Conservation (phyloP, 1,140 invertebrate genomes). For the Eupeodes corollae region DNA sequence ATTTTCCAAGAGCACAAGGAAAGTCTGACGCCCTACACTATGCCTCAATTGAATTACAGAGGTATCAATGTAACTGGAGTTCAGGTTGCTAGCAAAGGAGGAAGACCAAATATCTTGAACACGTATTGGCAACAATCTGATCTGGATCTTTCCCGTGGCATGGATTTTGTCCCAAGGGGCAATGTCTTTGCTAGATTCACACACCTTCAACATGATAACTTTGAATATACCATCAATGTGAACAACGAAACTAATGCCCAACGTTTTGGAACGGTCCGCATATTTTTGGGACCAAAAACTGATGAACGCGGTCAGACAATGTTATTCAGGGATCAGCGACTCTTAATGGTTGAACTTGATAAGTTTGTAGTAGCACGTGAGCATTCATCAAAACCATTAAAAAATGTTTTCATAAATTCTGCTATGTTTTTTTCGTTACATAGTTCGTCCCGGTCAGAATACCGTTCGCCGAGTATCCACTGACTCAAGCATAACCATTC, state of each 20-base stretch:
- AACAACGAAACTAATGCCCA: constrained; percentile 47
- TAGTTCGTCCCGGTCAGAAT: constrained; percentile 54
- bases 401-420: neutral
- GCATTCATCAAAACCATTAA: constrained; percentile 14
- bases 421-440: constrained; percentile 7
- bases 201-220: constrained; percentile 63
- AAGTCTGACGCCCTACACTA: constrained; percentile 50
- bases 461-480: constrained; percentile 48
- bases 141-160: constrained; percentile 58
- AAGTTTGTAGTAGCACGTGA: constrained; percentile 55
- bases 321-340: constrained; percentile 51
- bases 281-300: constrained; percentile 59
- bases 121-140: constrained; percentile 68
- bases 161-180: constrained; percentile 58
- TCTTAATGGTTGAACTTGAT: constrained; percentile 66
- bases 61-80: constrained; percentile 48
- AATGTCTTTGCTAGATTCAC: constrained; percentile 56
- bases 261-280: constrained; percentile 57
- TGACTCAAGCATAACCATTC: constrained; percentile 60
- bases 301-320: constrained; percentile 56
- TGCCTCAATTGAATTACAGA: constrained; percentile 47
- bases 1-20: constrained; percentile 67
- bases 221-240: constrained; percentile 51
- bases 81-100: constrained; percentile 39
- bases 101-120: constrained; percentile 42